Percentiles rank a stretch among this genome's conserved stretches.
phyloP scores from a whole-genome alignment of 2,888 invertebrate species.

The Sthenelais limicola region DNA sequence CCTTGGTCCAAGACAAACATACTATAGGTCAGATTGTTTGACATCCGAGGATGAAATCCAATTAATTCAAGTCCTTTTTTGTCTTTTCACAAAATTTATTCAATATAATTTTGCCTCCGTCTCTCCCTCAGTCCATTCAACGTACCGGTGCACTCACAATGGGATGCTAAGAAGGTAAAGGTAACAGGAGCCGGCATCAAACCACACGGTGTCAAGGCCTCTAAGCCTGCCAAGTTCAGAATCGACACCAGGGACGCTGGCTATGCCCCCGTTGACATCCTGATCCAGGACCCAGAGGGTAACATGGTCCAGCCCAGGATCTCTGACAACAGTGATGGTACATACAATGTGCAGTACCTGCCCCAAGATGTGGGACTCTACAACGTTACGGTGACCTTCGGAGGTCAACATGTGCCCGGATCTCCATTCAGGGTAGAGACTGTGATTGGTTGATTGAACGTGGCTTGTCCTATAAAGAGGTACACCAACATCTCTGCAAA shows the following conservation, averaged over 20 bases:
- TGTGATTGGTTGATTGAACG: too few species aligned
- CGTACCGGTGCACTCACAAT: slow-evolving; percentile 81
- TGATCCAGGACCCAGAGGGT: slow-evolving; percentile 85
- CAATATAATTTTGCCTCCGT: too few species aligned
- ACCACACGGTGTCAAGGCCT: slow-evolving; percentile 80
- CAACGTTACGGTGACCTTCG: slow-evolving; percentile 84
- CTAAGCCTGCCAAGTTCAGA: slow-evolving; percentile 74
- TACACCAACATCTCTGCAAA: too few species aligned
- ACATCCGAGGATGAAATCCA: too few species aligned
- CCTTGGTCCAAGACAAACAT: too few species aligned
- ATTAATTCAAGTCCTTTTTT: too few species aligned
- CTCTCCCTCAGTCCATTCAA: slow-evolving; percentile 80
- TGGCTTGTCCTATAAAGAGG: too few species aligned
- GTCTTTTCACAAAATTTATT: too few species aligned
- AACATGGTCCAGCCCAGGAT: slow-evolving; percentile 81
- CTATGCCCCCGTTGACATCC: slow-evolving; percentile 80
- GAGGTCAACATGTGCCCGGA: slow-evolving; percentile 82
- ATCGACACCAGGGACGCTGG: slow-evolving; percentile 75
- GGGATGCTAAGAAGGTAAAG: slow-evolving; percentile 82
- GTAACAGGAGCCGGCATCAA: slow-evolving; percentile 80
- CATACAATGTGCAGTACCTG: slow-evolving; percentile 82
- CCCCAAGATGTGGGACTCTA: slow-evolving; percentile 87
- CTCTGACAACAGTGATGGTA: slow-evolving; percentile 81
- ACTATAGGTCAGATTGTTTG: too few species aligned
- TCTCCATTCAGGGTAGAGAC: slow-evolving; percentile 85